phyloP scores from a whole-genome alignment of 2,113 vertebrate genomes.

The Chaetodon trifascialis region DNA sequence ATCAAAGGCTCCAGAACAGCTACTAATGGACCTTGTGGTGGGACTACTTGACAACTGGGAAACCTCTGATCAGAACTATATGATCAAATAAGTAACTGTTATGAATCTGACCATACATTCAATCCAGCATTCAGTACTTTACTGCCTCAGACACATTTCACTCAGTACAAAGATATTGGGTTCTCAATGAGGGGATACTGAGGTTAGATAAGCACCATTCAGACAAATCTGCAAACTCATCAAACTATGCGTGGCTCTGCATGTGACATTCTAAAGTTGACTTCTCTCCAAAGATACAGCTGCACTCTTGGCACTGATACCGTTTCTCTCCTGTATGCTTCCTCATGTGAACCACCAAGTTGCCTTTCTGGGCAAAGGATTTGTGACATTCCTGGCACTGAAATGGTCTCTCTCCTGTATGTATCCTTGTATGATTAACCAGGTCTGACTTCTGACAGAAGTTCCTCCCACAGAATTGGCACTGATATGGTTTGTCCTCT shows the following conservation, averaged over 20 bases:
- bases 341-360: constrained; percentile 52
- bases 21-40: too few species aligned
- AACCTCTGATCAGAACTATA: too few species aligned
- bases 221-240: background rate
- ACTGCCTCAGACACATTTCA: background rate
- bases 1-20: too few species aligned
- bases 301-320: constrained; percentile 18
- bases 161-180: background rate
- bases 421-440: constrained; percentile 45
- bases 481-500: constrained; percentile 38
- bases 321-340: constrained; percentile 24
- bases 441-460: constrained; percentile 64
- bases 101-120: too few species aligned
- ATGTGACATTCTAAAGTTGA: background rate
- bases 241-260: background rate
- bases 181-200: background rate
- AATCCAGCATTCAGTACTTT: too few species aligned
- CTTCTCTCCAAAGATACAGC: constrained; percentile 6
- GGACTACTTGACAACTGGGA: too few species aligned
- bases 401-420: constrained; percentile 51
- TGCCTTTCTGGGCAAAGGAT: constrained; percentile 52
- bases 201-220: background rate
- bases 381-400: constrained; percentile 40
- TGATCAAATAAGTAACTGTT: too few species aligned
- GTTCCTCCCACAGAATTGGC: constrained; percentile 39